Base-by-base conservation (phyloP, 2,113 vertebrate species). In the Ascaphus truei region DNA sequence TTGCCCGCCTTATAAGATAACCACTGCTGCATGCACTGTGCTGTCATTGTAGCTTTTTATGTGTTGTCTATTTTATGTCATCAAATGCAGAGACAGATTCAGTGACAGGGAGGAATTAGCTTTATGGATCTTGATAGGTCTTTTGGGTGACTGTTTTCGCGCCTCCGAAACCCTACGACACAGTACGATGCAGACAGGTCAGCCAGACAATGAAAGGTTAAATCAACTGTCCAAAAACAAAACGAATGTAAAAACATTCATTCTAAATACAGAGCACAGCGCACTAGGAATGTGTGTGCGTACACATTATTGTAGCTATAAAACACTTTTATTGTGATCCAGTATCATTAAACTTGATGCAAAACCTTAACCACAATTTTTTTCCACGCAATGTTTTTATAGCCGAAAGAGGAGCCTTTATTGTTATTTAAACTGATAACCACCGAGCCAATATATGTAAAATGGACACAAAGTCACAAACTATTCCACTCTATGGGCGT, bases 241-340 rank as follows among this genome's bases (percentile, higher is more conserved):
- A 47, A 47, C 23, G 16, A 47, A 71, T 61, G 18, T 61, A 41
- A 41, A 61, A 71, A 52, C 45, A 47, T 48, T 9, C 25, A 10
- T 22, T 53, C 26, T 60, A 61, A 61, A 61, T 53, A 64, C 43
- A 47, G 43, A 47, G 23, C 12, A 47, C 45, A 13, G 45, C 51
- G 67, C 37, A 48, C 56, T 57, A 13, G 27, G 34, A 61, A 52
- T 52, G 26, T 52, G 26, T 43, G 63, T 41, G 56, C 27, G 56
- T 61, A 71, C 60, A 71, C 34, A 61, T 71, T 71, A 71, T 71
- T 71, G 41, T 48, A 18, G 26, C 67, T 5, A 61, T 71, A 71
- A 71, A 71, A 61, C 67, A 71, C 57, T 71, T 71, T 71, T 71
- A 71, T 58, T 61, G 67, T 58, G 67, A 59, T 59, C 50, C 67